phyloP scores from a whole-genome alignment of 2,888 invertebrate genomes.

The Pseudoips prasinana region DNA sequence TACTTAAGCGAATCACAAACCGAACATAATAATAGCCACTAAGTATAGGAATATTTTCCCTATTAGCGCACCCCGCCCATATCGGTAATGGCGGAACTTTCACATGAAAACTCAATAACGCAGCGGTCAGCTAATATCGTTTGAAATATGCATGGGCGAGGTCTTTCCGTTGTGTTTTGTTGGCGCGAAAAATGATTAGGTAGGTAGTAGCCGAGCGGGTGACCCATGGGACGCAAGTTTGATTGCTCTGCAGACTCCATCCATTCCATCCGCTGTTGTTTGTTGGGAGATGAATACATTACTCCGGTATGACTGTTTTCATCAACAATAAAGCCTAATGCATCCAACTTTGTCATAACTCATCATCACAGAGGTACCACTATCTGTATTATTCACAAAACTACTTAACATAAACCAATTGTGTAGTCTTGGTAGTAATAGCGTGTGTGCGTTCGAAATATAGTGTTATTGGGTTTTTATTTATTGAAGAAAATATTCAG shows the following conservation, averaged over 20 bases:
- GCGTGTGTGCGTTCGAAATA: too few relatives aligned
- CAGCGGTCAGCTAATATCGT: conserved; percentile 64
- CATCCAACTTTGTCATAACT: conserved; percentile 24
- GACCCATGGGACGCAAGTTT: conserved; percentile 70
- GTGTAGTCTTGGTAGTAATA: too few relatives aligned
- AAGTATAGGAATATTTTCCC: conserved; percentile 36
- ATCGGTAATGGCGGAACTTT: conserved; percentile 56
- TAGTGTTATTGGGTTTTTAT: too few relatives aligned
- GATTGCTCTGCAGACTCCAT: conserved; percentile 68
- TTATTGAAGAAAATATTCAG: too few relatives aligned
- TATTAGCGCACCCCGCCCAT: conserved; percentile 43
- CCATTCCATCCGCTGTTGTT: conserved; percentile 66
- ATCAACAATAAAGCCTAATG: conserved; percentile 31
- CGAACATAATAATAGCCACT: conserved; percentile 18
- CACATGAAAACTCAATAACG: conserved; percentile 63
- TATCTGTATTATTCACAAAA: too few relatives aligned
- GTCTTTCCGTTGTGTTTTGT: conserved; percentile 59
- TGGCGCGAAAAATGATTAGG: conserved; percentile 75
- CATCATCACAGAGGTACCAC: too few relatives aligned
- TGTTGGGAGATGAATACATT: conserved; percentile 71
- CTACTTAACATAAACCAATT: conserved; percentile 1
- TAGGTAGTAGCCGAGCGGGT: conserved; percentile 56
- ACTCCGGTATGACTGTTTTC: conserved; percentile 48
- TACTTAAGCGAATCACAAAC: conserved; percentile 11
- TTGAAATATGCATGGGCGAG: conserved; percentile 72